Conservation (phyloP, 2,888 invertebrate genomes). For the Hybos culiciformis region DNA sequence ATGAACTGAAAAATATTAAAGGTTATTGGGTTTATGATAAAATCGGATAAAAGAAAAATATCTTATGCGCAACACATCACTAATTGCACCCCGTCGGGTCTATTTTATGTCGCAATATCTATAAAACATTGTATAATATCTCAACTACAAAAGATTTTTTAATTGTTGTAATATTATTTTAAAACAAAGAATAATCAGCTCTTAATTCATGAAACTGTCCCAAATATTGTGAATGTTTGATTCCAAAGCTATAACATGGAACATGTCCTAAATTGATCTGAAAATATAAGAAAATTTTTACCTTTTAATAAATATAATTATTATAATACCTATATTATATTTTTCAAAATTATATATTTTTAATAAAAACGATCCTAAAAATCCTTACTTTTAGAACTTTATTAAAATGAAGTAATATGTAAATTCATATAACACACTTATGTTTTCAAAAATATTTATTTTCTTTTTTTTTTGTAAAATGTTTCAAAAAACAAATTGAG, state of each 20-base stretch:
- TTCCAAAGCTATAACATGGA: conserved; percentile 67
- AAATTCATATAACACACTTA: no score
- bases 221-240: conserved; percentile 69
- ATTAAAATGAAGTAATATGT: no score
- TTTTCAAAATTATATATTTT: neutral
- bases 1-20: no score
- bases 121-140: no score
- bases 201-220: conserved; percentile 38
- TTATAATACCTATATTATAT: neutral
- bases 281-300: conserved; percentile 20
- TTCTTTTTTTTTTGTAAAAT: neutral
- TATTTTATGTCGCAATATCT: no score
- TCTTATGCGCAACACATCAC: no score
- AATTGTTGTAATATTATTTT: no score
- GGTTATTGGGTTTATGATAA: no score
- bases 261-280: conserved; percentile 50
- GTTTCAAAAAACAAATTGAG: neutral
- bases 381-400: neutral
- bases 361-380: neutral
- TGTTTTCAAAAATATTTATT: neutral
- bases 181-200: no score
- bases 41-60: no score
- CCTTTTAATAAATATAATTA: neutral
- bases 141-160: no score
- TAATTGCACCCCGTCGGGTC: no score